Conservation (phyloP, 2,113 vertebrate genomes). For the Enhydra lutris region DNA sequence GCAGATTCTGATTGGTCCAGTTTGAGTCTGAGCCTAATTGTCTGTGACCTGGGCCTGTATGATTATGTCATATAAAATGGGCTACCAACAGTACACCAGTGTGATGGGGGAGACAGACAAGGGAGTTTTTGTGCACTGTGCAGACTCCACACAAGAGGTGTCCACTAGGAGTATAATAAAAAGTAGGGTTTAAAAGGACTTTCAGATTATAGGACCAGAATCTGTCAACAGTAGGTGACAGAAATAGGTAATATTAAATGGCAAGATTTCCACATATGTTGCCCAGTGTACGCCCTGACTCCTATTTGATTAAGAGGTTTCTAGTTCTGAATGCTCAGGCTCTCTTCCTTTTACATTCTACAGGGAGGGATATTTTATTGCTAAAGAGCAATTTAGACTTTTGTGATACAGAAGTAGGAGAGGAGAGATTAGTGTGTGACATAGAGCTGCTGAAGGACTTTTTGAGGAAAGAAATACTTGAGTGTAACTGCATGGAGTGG, state of each 20-base stretch:
- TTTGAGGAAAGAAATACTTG: background rate
- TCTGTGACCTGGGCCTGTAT: background rate
- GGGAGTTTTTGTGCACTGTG: no score
- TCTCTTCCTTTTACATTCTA: background rate
- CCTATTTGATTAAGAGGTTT: background rate
- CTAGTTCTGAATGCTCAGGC: background rate
- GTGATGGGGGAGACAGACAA: background rate
- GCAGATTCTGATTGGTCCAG: background rate
- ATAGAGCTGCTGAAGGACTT: background rate
- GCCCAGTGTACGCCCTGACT: background rate
- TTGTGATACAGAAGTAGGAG: background rate
- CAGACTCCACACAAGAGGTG: background rate
- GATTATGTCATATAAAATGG: background rate
- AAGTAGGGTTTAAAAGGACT: background rate
- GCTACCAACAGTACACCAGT: background rate
- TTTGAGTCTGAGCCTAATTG: background rate
- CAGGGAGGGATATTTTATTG: background rate
- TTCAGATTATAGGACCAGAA: background rate
- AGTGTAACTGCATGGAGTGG: background rate
- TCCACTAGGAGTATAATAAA: background rate
- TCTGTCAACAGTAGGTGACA: background rate
- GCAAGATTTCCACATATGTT: background rate
- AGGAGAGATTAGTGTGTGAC: background rate
- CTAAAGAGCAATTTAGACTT: background rate
- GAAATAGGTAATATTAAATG: background rate